Evolutionary conservation across 2,113 vertebrate species (phyloP).

Genomic region (Megaceryle maxima): DNA sequence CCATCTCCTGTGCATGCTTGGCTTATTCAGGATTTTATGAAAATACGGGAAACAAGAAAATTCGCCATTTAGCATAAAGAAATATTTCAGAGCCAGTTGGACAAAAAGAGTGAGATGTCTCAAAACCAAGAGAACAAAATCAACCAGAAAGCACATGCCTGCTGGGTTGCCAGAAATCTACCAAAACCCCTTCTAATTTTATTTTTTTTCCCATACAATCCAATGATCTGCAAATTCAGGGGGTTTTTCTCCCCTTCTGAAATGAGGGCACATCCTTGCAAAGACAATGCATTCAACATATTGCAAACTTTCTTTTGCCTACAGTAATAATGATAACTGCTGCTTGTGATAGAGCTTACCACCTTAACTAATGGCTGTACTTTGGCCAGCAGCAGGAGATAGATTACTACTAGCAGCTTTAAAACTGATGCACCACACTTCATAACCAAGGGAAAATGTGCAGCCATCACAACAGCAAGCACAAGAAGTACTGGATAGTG

Average conservation of each 20-base stretch:
- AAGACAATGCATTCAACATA: not conserved
- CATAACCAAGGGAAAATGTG: constrained; percentile 31
- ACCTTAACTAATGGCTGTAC: not conserved
- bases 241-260: not conserved
- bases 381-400: constrained; percentile 44
- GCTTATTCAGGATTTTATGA: not conserved
- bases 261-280: not conserved
- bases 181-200: not conserved
- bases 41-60: not conserved
- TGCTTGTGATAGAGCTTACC: not conserved
- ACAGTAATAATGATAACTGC: not conserved
- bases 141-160: not conserved
- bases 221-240: not conserved
- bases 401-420: constrained; percentile 34
- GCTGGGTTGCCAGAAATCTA: not conserved
- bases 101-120: not conserved
- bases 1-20: not conserved
- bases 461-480: not conserved
- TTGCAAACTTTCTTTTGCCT: not conserved
- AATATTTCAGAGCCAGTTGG: not conserved
- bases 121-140: not conserved
- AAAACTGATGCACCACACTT: constrained; percentile 46
- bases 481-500: not conserved
- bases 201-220: not conserved
- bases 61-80: not conserved